Conservation (phyloP, 2,113 vertebrate species). For the Osmerus mordax region DNA sequence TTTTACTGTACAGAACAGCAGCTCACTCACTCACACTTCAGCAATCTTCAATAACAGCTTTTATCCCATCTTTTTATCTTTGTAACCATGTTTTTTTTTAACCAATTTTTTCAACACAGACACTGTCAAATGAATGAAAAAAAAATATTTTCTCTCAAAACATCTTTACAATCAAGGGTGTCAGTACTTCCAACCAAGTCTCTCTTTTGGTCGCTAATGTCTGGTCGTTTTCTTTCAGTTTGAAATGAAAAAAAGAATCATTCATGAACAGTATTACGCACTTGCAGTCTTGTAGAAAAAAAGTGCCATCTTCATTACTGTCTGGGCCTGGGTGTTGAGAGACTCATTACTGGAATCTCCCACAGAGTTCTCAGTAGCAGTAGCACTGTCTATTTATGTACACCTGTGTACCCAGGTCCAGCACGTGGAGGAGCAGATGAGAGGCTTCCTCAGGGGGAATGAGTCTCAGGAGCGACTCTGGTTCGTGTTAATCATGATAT, state of each 20-base stretch:
- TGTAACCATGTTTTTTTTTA: conserved; percentile 24
- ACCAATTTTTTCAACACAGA: conserved; percentile 53
- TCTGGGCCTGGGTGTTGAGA: neutral
- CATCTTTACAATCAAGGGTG: conserved; percentile 67
- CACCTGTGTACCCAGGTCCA: conserved; percentile 29
- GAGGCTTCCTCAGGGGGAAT: neutral
- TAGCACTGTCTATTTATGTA: conserved; percentile 55
- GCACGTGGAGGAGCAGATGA: neutral
- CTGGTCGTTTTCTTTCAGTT: conserved; percentile 11
- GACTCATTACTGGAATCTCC: too few relatives aligned
- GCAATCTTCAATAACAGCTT: conserved; percentile 23
- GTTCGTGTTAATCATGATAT: conserved; percentile 90
- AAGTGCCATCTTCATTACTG: conserved; percentile 43
- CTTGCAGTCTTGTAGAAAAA: conserved; percentile 39
- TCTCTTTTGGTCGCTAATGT: conserved; percentile 61
- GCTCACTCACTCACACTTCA: conserved; percentile 35
- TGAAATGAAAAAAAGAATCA: conserved; percentile 29
- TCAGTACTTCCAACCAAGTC: conserved; percentile 42
- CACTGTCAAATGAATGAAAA: conserved; percentile 38
- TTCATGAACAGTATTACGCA: conserved; percentile 37
- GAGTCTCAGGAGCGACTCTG: conserved; percentile 81
- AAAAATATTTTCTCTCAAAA: conserved; percentile 38
- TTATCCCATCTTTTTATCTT: conserved; percentile 15
- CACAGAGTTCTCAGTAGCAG: conserved; percentile 23
- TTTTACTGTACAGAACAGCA: conserved; percentile 27